Conservation (phyloP, 37 sponge, comb jelly and placozoan genomes). For the Crambe crambe region DNA sequence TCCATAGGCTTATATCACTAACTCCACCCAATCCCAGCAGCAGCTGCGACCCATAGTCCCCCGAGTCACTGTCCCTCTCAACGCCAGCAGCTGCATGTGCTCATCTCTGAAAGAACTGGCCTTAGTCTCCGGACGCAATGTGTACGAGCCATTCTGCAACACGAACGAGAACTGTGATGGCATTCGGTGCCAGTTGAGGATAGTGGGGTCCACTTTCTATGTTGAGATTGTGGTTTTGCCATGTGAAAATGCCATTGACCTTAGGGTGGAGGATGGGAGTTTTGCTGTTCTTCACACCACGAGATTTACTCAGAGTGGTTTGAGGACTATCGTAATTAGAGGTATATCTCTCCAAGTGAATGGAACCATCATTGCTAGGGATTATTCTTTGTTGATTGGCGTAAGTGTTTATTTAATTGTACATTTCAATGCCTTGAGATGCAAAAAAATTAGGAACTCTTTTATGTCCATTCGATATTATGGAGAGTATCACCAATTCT, state of each 20-base stretch:
- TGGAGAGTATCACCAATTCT: no score
- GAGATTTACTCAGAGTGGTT: not conserved
- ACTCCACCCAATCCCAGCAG: not conserved
- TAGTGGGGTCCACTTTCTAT: not conserved
- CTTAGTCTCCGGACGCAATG: not conserved
- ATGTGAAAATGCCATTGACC: conserved; percentile 17
- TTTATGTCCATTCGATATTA: no score
- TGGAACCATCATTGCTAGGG: not conserved
- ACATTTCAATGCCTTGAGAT: not conserved
- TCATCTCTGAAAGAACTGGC: conserved; percentile 32
- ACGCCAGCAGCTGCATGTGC: conserved; percentile 32
- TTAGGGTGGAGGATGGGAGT: conserved; percentile 6
- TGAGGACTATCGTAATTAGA: not conserved
- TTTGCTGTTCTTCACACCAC: not conserved
- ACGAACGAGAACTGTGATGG: conserved; percentile 29
- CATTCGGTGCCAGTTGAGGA: conserved; percentile 10
- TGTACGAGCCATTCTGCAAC: conserved; percentile 9
- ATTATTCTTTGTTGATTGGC: conserved; percentile 37
- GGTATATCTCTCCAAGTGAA: not conserved
- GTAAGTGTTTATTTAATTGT: conserved; percentile 21
- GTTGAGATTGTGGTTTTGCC: conserved; percentile 29
- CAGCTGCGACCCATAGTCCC: not conserved
- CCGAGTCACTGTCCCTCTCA: conserved; percentile 6
- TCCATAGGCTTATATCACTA: not conserved
- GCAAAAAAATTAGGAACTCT: not conserved